Evolutionary conservation across 30 jellyfish, hydroid and myxozoan species (phyloP).

Genomic region (Pelagia noctiluca): DNA sequence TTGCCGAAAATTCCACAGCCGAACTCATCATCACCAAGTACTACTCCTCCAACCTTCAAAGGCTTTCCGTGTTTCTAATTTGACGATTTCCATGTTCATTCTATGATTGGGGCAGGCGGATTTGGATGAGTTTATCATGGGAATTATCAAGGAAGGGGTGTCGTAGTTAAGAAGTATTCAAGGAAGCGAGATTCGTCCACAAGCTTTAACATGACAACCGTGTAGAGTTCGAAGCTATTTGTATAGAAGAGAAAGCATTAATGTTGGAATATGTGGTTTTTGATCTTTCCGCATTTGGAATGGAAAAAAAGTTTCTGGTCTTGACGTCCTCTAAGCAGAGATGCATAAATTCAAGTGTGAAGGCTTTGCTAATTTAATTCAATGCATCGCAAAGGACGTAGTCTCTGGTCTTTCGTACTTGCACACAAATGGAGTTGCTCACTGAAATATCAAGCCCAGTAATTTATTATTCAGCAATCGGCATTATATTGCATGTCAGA

Average conservation of each 20-base stretch:
- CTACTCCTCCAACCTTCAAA: too few relatives aligned
- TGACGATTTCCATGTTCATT: too few relatives aligned
- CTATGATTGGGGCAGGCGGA: too few relatives aligned
- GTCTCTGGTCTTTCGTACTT: conserved; percentile 4
- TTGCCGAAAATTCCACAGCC: too few relatives aligned
- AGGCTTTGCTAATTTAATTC: neutral
- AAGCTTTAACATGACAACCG: neutral
- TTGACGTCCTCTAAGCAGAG: neutral
- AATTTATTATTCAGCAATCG: neutral
- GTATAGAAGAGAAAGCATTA: conserved; percentile 7
- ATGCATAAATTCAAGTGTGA: neutral
- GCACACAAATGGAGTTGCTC: conserved; percentile 5
- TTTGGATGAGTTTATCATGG: neutral
- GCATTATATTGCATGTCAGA: neutral
- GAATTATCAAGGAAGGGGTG: neutral
- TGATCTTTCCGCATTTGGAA: neutral
- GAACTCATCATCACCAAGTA: too few relatives aligned
- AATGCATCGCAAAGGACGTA: neutral
- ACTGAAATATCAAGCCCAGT: conserved; percentile 10
- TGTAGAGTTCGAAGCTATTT: neutral
- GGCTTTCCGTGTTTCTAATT: too few relatives aligned
- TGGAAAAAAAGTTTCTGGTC: neutral
- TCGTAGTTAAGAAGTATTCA: neutral
- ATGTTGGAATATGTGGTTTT: conserved; percentile 8
- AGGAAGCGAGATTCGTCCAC: neutral